These are phyloP conservation scores for Acrocyrtus sp. DNA, from an alignment of 2,888 invertebrate genomes.

Conservation along the genomic window DNA sequence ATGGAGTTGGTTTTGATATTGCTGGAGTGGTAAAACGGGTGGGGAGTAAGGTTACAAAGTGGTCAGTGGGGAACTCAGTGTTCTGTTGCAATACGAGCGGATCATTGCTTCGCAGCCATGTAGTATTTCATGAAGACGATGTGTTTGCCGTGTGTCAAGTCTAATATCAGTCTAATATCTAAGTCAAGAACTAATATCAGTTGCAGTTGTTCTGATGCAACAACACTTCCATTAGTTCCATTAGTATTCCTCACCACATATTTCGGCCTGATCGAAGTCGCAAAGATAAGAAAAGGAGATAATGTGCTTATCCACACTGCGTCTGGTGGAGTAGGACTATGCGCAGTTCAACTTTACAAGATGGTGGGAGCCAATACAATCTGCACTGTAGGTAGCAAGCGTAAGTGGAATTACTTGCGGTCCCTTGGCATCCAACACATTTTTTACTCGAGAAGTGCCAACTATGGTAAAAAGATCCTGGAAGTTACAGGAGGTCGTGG, in stretches of 20 bases:
- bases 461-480: not conserved
- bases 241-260: constrained; percentile 12
- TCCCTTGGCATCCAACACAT: constrained; percentile 14
- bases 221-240: constrained; percentile 22
- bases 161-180: constrained; percentile 14
- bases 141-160: not conserved
- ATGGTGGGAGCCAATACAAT: constrained; percentile 1
- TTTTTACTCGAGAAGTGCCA: constrained; percentile 8
- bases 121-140: not conserved
- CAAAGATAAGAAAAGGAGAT: constrained; percentile 1
- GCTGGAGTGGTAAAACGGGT: constrained; percentile 30
- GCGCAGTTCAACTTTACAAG: constrained; percentile 2
- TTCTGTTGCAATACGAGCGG: not conserved
- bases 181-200: no score
- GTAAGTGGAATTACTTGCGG: constrained; percentile 17
- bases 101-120: constrained; percentile 18
- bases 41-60: not conserved
- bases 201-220: no score
- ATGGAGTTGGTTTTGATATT: constrained; percentile 19
- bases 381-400: constrained; percentile 6
- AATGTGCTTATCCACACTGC: constrained; percentile 17
- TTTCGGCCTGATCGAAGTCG: not conserved
- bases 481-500: constrained; percentile 3
- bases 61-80: not conserved
- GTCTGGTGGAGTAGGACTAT: constrained; percentile 16